Base-by-base conservation (phyloP, 2,888 invertebrate species). In the Tricholauxania praeusta region DNA sequence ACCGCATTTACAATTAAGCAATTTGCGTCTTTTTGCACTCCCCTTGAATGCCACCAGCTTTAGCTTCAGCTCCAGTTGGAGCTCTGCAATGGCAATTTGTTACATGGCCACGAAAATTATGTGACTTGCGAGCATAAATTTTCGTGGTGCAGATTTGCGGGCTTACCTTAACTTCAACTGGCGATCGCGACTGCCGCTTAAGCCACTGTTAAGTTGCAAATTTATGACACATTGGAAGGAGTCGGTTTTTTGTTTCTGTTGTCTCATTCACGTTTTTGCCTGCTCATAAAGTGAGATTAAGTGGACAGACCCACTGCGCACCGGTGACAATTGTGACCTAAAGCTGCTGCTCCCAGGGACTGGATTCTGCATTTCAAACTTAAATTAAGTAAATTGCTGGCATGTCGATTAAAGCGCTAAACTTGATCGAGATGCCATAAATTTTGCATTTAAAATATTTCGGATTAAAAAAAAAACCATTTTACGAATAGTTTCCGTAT, bases 61-160 rank as follows among this genome's bases (percentile, higher is more conserved):
- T 66, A 60, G 67, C 67, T 65, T 60, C 70, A 53, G 3, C 39
- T 47, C 12, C 59, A 60, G 28, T 60, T 19, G 48, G 10, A 63
- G 63, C 48, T 51, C 22, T 17, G 82, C 84, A 83, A 82, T 83
- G 80, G 82, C 84, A 83, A 85, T 85, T 84, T 85, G 85, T 84
- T 84, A 84, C 84, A 84, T 84, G 81, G 82, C 85, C 78, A 81
- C 81, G 84, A 83, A 77, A 84, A 84, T 85, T 84, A 84, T 85
- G 85, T 83, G 84, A 84, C 85, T 82, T 82, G 80, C 79, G 78
- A 80, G 84, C 83, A 85, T 84, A 85, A 84, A 85, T 85, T 28
- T 85, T 79, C 78, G 70, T 47, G 47, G 52, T 60, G 48, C 62
- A 52, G 52, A 53, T 53, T 63, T 62, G 10, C 51, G 70, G 28